These are phyloP conservation scores for Himalopsyche kuldschensis DNA, from an alignment of 2,888 invertebrate species.

Conservation along the genomic window DNA sequence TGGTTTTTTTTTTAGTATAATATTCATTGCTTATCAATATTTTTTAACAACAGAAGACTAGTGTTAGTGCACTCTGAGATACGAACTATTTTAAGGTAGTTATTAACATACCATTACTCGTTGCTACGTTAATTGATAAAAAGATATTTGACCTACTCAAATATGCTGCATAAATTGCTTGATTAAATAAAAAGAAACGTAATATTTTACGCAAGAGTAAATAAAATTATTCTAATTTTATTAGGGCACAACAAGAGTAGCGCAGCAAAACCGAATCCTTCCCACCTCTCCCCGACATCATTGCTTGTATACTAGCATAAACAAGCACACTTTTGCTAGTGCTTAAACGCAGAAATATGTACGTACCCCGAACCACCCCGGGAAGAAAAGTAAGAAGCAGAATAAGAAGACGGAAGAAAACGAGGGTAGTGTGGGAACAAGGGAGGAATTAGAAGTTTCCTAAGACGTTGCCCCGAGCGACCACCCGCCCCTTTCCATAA, in stretches of 20 bases:
- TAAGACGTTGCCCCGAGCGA: constrained; percentile 50
- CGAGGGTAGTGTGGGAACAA: constrained; percentile 8
- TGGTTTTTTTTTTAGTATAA: too few relatives aligned
- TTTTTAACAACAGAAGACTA: too few relatives aligned
- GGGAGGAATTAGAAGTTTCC: constrained; percentile 45
- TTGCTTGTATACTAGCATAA: constrained; percentile 36
- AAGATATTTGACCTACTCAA: too few relatives aligned
- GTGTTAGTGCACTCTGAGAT: too few relatives aligned
- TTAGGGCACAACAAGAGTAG: neutral
- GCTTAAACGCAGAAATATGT: constrained; percentile 40
- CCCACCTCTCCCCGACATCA: constrained; percentile 11
- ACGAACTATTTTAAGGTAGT: too few relatives aligned
- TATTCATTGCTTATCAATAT: too few relatives aligned
- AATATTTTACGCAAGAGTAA: neutral
- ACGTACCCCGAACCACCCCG: constrained; percentile 26
- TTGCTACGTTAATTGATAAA: too few relatives aligned
- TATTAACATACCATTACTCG: too few relatives aligned
- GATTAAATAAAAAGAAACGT: neutral
- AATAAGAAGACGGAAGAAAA: constrained; percentile 38
- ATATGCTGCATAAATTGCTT: neutral
- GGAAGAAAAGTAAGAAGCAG: constrained; percentile 26
- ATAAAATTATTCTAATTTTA: neutral
- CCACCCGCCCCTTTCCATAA: constrained; percentile 44
- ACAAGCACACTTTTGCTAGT: constrained; percentile 39
- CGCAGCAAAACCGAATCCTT: neutral